phyloP scores from a whole-genome alignment of 2,888 invertebrate species.

The Adelognathus sp. region DNA sequence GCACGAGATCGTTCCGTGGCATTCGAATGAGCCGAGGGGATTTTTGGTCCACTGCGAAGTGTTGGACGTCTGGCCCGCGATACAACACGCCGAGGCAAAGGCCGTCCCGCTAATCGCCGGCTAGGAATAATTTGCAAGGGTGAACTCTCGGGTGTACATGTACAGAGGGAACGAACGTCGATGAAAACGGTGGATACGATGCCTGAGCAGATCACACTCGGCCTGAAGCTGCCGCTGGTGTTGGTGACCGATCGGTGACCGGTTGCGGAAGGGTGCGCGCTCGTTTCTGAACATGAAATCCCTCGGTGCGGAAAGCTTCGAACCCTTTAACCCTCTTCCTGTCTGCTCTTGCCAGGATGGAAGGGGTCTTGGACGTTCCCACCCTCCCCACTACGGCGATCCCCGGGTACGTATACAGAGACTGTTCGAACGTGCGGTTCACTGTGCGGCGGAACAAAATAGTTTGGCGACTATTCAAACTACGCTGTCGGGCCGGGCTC shows the following conservation, averaged over 20 bases:
- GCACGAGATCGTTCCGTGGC: neutral
- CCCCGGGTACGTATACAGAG: neutral
- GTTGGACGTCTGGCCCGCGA: slow-evolving; percentile 38
- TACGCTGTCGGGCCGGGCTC: slow-evolving; percentile 46
- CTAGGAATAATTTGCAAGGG: slow-evolving; percentile 44
- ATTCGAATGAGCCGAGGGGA: slow-evolving; percentile 15
- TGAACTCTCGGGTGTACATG: neutral
- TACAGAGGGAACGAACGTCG: slow-evolving; percentile 17
- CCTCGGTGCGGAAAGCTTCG: slow-evolving; percentile 7
- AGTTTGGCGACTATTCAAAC: slow-evolving; percentile 68
- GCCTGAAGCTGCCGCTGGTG: neutral
- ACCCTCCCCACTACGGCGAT: neutral
- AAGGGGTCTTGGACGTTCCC: neutral
- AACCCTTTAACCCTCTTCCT: slow-evolving; percentile 12
- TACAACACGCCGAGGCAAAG: slow-evolving; percentile 10
- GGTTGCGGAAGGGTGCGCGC: slow-evolving; percentile 20
- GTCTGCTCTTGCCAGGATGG: slow-evolving; percentile 1
- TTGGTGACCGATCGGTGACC: slow-evolving; percentile 38
- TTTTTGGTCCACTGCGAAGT: slow-evolving; percentile 20
- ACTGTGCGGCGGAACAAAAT: slow-evolving; percentile 60
- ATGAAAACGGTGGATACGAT: slow-evolving; percentile 36
- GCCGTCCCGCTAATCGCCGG: slow-evolving; percentile 48
- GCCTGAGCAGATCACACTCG: slow-evolving; percentile 46
- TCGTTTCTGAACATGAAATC: neutral
- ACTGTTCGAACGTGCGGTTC: slow-evolving; percentile 39